Conservation (phyloP, 2,888 invertebrate species). For the Bombyx huttoni region DNA sequence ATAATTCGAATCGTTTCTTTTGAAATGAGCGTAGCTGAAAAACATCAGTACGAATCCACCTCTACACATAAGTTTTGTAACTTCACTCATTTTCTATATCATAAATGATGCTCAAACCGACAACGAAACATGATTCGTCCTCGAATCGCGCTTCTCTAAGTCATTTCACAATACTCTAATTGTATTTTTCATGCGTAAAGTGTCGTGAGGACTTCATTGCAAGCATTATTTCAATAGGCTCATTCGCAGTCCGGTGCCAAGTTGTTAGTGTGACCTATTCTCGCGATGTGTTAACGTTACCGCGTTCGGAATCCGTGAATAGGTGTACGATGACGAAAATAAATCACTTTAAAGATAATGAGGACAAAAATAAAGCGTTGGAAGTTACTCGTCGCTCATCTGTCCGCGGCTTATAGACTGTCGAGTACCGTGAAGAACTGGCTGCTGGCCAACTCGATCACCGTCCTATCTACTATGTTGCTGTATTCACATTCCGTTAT, state of each 20-base stretch:
- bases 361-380: constrained; percentile 64
- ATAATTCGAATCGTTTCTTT: constrained; percentile 29
- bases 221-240: constrained; percentile 43
- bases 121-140: constrained; percentile 31
- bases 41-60: background rate
- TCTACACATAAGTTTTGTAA: background rate
- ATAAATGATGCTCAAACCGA: constrained; percentile 3
- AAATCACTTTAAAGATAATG: constrained; percentile 68
- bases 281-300: constrained; percentile 44
- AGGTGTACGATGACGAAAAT: constrained; percentile 47
- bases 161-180: constrained; percentile 48
- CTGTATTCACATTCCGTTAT: constrained; percentile 21
- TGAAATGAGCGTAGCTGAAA: constrained; percentile 33
- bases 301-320: constrained; percentile 38
- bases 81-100: background rate
- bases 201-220: constrained; percentile 53
- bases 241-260: constrained; percentile 41
- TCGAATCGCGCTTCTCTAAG: constrained; percentile 33
- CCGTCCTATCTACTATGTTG: constrained; percentile 29
- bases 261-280: constrained; percentile 56
- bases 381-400: constrained; percentile 54
- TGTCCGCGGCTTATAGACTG: constrained; percentile 47
- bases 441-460: constrained; percentile 54
- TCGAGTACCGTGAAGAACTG: constrained; percentile 35
- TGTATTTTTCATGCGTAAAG: constrained; percentile 30